phyloP scores from a whole-genome alignment of 2,888 invertebrate genomes.

The Pantelozetes paolii region DNA sequence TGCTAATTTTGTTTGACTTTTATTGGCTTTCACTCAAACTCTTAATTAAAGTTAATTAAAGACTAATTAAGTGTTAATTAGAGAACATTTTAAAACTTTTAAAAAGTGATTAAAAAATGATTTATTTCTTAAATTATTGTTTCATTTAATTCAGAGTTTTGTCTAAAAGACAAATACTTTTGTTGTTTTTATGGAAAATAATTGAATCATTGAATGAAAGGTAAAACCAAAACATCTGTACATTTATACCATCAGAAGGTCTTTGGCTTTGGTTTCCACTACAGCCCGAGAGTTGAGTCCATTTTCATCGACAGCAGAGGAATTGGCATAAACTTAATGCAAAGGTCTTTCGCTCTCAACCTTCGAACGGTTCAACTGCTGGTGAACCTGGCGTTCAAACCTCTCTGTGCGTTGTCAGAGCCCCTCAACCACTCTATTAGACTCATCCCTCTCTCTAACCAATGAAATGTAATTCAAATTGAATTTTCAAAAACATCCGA shows the following conservation, averaged over 20 bases:
- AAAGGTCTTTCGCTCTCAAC: background rate
- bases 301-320: background rate
- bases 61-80: no score
- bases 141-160: no score
- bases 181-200: no score
- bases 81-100: no score
- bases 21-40: no score
- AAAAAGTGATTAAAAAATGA: no score
- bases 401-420: background rate
- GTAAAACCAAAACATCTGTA: no score
- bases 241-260: background rate
- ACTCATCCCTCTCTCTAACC: slow-evolving; percentile 31
- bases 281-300: background rate
- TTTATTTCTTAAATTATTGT: no score
- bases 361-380: slow-evolving; percentile 7
- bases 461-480: background rate
- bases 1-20: no score
- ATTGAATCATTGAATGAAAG: background rate
- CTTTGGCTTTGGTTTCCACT: background rate
- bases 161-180: no score
- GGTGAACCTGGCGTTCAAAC: background rate
- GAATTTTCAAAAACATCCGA: background rate
- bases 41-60: no score
- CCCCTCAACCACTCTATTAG: background rate
- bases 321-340: background rate